Conservation (phyloP, 1,140 invertebrate genomes). For the Andricus grossulariae region DNA sequence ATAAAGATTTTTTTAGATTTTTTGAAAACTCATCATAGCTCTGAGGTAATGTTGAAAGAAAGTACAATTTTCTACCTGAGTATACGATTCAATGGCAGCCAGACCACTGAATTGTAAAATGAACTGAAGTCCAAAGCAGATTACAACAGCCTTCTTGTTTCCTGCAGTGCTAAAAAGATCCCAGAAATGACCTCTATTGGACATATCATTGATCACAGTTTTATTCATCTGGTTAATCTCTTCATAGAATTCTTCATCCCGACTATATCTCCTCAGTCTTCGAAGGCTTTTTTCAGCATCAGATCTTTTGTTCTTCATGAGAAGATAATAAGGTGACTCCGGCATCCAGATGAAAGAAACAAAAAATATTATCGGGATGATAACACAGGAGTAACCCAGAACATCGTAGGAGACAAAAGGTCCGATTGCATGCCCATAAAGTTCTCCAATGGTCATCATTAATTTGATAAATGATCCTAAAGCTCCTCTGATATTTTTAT, state of each 20-base stretch:
- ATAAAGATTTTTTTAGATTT: too few species aligned
- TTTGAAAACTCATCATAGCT: too few species aligned
- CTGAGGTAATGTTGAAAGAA: too few species aligned
- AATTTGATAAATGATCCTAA: slow-evolving; percentile 82
- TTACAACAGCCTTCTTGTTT: slow-evolving; percentile 72
- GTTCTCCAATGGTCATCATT: slow-evolving; percentile 81
- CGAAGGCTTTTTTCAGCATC: slow-evolving; percentile 71
- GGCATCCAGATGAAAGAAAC: slow-evolving; percentile 83
- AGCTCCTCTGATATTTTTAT: slow-evolving; percentile 81
- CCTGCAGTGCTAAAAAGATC: slow-evolving; percentile 71
- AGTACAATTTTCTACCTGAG: too few species aligned
- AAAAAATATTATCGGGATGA: slow-evolving; percentile 79
- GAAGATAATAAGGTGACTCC: slow-evolving; percentile 79
- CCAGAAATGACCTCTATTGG: slow-evolving; percentile 62
- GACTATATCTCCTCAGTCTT: slow-evolving; percentile 66
- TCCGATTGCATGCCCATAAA: slow-evolving; percentile 77
- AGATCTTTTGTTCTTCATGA: slow-evolving; percentile 62
- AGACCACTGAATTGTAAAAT: slow-evolving; percentile 81
- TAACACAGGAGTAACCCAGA: slow-evolving; percentile 73
- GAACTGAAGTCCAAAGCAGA: slow-evolving; percentile 79
- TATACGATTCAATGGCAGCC: slow-evolving; percentile 83
- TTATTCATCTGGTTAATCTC: slow-evolving; percentile 69
- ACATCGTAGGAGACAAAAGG: slow-evolving; percentile 76
- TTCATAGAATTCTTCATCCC: slow-evolving; percentile 57
- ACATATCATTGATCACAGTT: slow-evolving; percentile 62